Percentiles rank a stretch among this genome's conserved stretches.
Evolutionary conservation across 1,140 invertebrate genomes (phyloP).

Genomic region (Onthophagus taurus): DNA sequence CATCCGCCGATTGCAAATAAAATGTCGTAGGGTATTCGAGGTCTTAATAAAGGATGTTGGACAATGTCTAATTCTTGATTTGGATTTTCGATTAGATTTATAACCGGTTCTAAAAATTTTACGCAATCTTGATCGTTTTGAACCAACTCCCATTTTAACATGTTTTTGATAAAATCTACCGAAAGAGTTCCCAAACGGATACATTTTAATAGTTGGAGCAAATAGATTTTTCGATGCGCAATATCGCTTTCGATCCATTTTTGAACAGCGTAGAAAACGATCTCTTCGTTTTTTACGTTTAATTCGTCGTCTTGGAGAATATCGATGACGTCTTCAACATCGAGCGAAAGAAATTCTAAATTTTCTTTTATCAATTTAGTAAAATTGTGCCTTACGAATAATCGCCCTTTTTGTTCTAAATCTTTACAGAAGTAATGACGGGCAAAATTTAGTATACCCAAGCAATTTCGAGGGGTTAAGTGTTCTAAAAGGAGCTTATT

Average conservation of each 20-base stretch:
- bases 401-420: slow-evolving; percentile 42
- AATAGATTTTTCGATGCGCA: slow-evolving; percentile 40
- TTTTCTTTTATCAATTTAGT: slow-evolving; percentile 42
- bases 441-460: slow-evolving; percentile 60
- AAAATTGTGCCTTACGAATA: slow-evolving; percentile 46
- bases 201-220: slow-evolving; percentile 51
- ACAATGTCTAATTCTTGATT: slow-evolving; percentile 44
- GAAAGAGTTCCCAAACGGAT: slow-evolving; percentile 58
- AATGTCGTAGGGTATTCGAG: slow-evolving; percentile 58
- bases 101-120: slow-evolving; percentile 23
- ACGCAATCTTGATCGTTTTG: slow-evolving; percentile 38
- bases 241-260: slow-evolving; percentile 50
- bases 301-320: slow-evolving; percentile 52
- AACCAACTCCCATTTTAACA: slow-evolving; percentile 47
- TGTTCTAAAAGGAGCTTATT: slow-evolving; percentile 18
- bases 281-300: slow-evolving; percentile 56
- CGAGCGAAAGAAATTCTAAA: slow-evolving; percentile 44
- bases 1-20: slow-evolving; percentile 69
- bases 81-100: slow-evolving; percentile 34
- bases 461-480: slow-evolving; percentile 39
- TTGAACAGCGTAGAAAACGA: slow-evolving; percentile 55
- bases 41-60: slow-evolving; percentile 45
- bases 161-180: slow-evolving; percentile 52
- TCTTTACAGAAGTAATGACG: slow-evolving; percentile 55
- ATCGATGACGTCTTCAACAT: slow-evolving; percentile 44